Base-by-base conservation (phyloP, 2,113 vertebrate species). In the Erythrocercus mccallii region DNA sequence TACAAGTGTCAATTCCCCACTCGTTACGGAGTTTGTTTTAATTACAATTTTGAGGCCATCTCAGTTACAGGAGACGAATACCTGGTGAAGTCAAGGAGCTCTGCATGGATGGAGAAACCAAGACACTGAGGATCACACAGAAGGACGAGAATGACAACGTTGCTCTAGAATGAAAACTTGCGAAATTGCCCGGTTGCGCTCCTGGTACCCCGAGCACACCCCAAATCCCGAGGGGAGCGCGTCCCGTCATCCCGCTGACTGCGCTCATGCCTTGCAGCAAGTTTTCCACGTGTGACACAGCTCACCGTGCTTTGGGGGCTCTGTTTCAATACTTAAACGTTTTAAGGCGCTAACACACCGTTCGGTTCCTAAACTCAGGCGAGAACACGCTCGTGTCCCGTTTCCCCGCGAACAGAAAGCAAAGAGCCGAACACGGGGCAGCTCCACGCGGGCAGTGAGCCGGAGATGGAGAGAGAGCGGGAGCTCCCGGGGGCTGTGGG, bases 101-200 rank as follows among this genome's bases (percentile, higher is more conserved):
- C 31, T 15, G 19, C 10, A 1, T 0, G 35, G 30, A 54, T 8
- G 56, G 30, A 44, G 40, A 37, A 81, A 31, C 8, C 56, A 18
- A 28, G 48, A 6, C 9, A 2, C 16, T 1, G 10, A 3, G 23
- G 37, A 15, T 31, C 45, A 15, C 33, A 3, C n/a, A 7, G 20
- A 28, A 12, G 12, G 6, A 22, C 15, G 22, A 5, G 17, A 18
- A 0, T 0, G 5, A 5, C 40, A 18, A 1, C 0, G 5, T 0
- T 12, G 22, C 2, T 11, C 61, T 9, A 2, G 1, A 7, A 10
- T 0, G 19, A 42, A 42, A 68, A 56, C 5, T n/a, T 23, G 31
- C 3, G 2, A 3, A 44, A 10, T 3, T 1, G 4, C 27, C 6
- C 7, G 6, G 5, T 0, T 1, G 24, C 1, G 25, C 9, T 35